Evolutionary conservation across 2,797 vertebrate species (phyloP).

Genomic region (Labeo calbasu): DNA sequence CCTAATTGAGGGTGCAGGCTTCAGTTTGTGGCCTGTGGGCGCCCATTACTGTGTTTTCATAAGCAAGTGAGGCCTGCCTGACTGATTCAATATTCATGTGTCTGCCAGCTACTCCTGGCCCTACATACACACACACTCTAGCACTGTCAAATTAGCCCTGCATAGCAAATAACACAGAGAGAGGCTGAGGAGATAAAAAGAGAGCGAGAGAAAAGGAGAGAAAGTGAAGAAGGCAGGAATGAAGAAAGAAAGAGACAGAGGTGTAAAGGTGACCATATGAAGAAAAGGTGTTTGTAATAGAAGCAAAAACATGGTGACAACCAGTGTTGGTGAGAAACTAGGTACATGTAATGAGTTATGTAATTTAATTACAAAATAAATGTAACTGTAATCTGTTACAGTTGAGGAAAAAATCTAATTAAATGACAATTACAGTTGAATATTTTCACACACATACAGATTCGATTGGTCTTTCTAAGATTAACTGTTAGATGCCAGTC

Average conservation of each 20-base stretch:
- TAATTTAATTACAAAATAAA: too few relatives aligned
- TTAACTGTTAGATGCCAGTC: too few relatives aligned
- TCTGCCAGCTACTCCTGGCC: slow-evolving; percentile 86
- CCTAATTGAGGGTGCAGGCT: slow-evolving; percentile 89
- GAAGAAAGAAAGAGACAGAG: slow-evolving; percentile 34
- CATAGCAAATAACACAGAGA: slow-evolving; percentile 82
- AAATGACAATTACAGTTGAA: too few relatives aligned
- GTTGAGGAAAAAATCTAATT: too few relatives aligned
- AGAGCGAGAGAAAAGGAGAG: slow-evolving; percentile 47
- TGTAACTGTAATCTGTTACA: too few relatives aligned
- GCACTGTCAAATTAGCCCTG: slow-evolving; percentile 85
- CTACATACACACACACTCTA: slow-evolving; percentile 78
- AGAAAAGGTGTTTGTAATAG: slow-evolving; percentile 60
- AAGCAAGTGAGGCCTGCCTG: slow-evolving; percentile 87
- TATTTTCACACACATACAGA: too few relatives aligned
- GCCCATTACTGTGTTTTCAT: slow-evolving; percentile 88
- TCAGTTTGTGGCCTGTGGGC: slow-evolving; percentile 88
- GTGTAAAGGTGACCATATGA: slow-evolving; percentile 9
- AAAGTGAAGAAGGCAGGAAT: slow-evolving; percentile 33
- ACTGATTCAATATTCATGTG: slow-evolving; percentile 91
- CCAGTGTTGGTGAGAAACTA: neutral
- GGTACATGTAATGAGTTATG: too few relatives aligned
- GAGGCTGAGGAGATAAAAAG: slow-evolving; percentile 56
- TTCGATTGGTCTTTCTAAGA: too few relatives aligned
- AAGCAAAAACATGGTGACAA: slow-evolving; percentile 31